phyloP scores from a whole-genome alignment of 2,113 vertebrate genomes.

The Triplophysa tibetana region DNA sequence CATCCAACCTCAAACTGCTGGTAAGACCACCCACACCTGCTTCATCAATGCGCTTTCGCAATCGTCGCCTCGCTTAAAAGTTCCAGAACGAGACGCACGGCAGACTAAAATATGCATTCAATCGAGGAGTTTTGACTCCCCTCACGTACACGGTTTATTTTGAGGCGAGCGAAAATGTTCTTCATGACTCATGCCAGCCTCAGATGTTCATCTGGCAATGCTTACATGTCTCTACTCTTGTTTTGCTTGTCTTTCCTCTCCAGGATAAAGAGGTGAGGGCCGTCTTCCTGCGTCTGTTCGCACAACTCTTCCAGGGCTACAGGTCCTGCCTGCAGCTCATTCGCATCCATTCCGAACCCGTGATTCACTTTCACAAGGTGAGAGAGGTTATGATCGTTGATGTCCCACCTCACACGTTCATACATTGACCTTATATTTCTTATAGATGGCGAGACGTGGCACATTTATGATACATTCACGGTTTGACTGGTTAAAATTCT shows the following conservation, averaged over 20 bases:
- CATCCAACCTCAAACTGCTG: constrained; percentile 93
- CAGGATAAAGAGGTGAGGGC: constrained; percentile 97
- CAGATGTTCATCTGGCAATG: constrained; percentile 26
- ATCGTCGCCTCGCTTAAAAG: neutral
- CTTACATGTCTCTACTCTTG: constrained; percentile 15
- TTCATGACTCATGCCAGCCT: constrained; percentile 35
- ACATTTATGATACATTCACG: neutral
- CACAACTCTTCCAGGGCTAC: constrained; percentile 98
- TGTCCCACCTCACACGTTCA: constrained; percentile 10
- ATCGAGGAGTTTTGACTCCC: constrained; percentile 11
- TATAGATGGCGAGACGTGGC: neutral
- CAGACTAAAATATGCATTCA: constrained; percentile 17
- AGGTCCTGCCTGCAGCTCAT: constrained; percentile 97
- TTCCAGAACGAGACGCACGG: neutral
- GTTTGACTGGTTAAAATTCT: neutral
- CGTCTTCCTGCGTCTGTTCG: constrained; percentile 95
- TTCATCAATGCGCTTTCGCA: neutral
- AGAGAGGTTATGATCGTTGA: constrained; percentile 15
- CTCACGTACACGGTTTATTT: constrained; percentile 18
- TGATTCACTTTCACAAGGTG: constrained; percentile 99
- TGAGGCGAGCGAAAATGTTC: neutral
- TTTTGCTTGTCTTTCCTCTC: constrained; percentile 46
- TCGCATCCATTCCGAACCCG: constrained; percentile 94
- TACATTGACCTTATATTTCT: neutral
- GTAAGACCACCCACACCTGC: constrained; percentile 73